Evolutionary conservation across 2,888 invertebrate genomes (phyloP).

Genomic region (Drosophila pseudotalamancana): DNA sequence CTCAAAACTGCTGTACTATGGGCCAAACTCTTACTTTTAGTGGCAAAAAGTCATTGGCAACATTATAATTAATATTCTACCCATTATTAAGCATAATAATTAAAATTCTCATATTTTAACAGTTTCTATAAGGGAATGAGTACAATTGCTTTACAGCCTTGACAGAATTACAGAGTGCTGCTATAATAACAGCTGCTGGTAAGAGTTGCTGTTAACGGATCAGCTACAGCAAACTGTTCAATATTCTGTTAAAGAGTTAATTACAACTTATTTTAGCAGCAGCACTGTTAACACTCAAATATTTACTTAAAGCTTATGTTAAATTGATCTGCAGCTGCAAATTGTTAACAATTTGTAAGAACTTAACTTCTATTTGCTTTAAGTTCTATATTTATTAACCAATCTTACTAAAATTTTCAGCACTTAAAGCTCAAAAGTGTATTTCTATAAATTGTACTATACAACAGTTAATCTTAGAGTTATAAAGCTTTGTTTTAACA

Average conservation of each 20-base stretch:
- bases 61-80: no score
- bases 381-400: background rate
- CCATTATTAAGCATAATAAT: no score
- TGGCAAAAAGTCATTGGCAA: background rate
- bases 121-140: no score
- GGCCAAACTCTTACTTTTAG: background rate
- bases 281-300: background rate
- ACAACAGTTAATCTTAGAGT: background rate
- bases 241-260: no score
- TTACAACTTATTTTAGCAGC: no score
- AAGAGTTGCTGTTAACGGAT: no score
- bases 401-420: background rate
- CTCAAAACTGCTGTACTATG: conserved; percentile 13
- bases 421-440: background rate
- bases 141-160: background rate
- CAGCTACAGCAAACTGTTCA: background rate
- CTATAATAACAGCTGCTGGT: background rate
- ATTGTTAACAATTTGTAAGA: background rate
- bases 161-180: background rate
- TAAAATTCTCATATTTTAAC: no score
- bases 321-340: background rate
- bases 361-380: no score
- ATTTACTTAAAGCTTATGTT: no score
- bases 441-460: background rate
- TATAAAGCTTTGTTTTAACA: no score